Percentiles rank a stretch among this genome's conserved stretches.
phyloP scores from a whole-genome alignment of 2,888 invertebrate genomes.

The Spialia ferax region DNA sequence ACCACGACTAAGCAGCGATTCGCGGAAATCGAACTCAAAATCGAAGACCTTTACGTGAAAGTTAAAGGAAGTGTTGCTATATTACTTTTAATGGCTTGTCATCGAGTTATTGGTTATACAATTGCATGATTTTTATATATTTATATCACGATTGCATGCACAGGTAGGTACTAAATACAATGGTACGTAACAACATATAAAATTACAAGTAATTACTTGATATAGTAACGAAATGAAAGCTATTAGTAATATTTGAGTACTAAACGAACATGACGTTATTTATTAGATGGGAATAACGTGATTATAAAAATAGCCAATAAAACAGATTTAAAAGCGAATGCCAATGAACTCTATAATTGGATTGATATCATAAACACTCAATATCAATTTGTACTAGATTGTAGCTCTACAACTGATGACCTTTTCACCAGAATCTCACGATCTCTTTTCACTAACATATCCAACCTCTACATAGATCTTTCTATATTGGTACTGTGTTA shows the following conservation, averaged over 20 bases:
- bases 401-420: constrained; percentile 1
- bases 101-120: not conserved
- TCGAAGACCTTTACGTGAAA: constrained; percentile 27
- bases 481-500: constrained; percentile 6
- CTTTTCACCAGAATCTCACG: constrained; percentile 11
- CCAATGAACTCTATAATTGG: constrained; percentile 26
- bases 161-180: too few relatives aligned
- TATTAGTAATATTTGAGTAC: not conserved
- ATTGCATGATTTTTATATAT: too few relatives aligned
- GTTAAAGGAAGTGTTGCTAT: not conserved
- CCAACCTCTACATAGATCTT: not conserved
- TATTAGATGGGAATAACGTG: not conserved
- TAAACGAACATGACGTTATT: not conserved
- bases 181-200: too few relatives aligned
- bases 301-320: constrained; percentile 8
- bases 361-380: constrained; percentile 29
- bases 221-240: too few relatives aligned
- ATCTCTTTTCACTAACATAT: not conserved
- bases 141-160: too few relatives aligned
- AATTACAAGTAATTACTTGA: too few relatives aligned
- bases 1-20: constrained; percentile 48
- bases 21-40: constrained; percentile 43
- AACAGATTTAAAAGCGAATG: constrained; percentile 13
- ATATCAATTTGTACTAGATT: constrained; percentile 17
- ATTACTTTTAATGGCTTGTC: not conserved